Conservation (phyloP, 2,113 vertebrate species). For the Felis catus region DNA sequence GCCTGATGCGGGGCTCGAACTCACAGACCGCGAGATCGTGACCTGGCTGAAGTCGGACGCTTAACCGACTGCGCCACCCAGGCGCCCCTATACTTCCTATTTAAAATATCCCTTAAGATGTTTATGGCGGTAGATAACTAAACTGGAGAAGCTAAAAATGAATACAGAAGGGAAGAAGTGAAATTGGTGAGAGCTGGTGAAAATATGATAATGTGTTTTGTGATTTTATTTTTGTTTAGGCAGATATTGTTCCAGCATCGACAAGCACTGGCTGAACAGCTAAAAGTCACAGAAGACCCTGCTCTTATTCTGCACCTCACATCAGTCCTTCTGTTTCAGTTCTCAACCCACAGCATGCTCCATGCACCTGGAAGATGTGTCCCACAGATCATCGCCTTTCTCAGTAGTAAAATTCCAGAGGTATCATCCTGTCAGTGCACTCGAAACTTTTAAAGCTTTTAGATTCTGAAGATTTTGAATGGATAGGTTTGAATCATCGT, state of each 20-base stretch:
- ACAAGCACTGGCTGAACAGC: slow-evolving; percentile 93
- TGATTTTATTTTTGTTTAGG: slow-evolving; percentile 81
- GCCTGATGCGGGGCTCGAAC: no score
- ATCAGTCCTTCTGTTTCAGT: slow-evolving; percentile 94
- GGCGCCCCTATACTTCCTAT: not conserved
- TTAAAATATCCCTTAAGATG: not conserved
- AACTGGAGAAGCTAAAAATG: not conserved
- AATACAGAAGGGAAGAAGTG: not conserved
- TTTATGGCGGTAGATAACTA: not conserved
- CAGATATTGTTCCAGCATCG: slow-evolving; percentile 94
- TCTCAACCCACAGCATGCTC: slow-evolving; percentile 92
- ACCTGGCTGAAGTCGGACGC: no score
- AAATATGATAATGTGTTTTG: not conserved
- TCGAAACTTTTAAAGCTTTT: slow-evolving; percentile 34
- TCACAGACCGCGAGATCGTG: no score
- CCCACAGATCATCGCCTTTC: slow-evolving; percentile 92
- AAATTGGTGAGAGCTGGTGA: not conserved
- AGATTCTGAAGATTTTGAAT: slow-evolving; percentile 19
- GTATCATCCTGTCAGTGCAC: slow-evolving; percentile 80
- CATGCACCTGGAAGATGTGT: slow-evolving; percentile 97
- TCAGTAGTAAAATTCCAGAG: slow-evolving; percentile 89
- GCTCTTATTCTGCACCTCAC: slow-evolving; percentile 95
- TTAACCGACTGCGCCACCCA: no score
- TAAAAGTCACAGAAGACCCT: slow-evolving; percentile 94
- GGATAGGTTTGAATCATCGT: not conserved